Conservation (phyloP, 2,113 vertebrate genomes). For the Carlito syrichta region DNA sequence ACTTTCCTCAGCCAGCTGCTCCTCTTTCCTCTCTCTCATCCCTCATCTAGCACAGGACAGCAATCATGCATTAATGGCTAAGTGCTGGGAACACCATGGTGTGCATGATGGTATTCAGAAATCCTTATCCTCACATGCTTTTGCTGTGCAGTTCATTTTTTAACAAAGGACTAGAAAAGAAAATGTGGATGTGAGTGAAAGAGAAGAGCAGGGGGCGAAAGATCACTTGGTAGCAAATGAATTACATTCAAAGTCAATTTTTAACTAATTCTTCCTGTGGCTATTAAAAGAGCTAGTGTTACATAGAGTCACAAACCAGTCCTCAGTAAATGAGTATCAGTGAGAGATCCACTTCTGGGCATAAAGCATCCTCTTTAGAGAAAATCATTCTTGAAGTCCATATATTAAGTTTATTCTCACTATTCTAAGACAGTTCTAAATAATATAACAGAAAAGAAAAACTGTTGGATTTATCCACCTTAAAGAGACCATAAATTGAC, state of each 20-base stretch:
- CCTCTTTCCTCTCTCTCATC: background rate
- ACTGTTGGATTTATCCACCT: slow-evolving; percentile 37
- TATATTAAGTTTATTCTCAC: slow-evolving; percentile 47
- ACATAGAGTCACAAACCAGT: slow-evolving; percentile 57
- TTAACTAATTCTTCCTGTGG: slow-evolving; percentile 71
- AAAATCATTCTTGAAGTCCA: slow-evolving; percentile 37
- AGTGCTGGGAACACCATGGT: slow-evolving; percentile 36
- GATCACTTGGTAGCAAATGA: slow-evolving; percentile 63
- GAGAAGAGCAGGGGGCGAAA: slow-evolving; percentile 65
- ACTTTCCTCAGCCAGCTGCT: background rate
- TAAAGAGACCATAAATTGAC: slow-evolving; percentile 58
- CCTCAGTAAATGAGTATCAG: slow-evolving; percentile 56
- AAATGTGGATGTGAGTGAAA: slow-evolving; percentile 65
- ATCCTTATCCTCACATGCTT: slow-evolving; percentile 52
- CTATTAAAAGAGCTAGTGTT: slow-evolving; percentile 65
- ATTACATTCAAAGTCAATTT: slow-evolving; percentile 71
- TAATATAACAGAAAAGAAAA: background rate
- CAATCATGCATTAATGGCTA: background rate
- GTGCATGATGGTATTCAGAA: slow-evolving; percentile 65
- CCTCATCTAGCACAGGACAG: background rate
- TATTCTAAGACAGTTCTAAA: background rate
- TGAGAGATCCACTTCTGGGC: slow-evolving; percentile 52
- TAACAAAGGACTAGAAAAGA: slow-evolving; percentile 72
- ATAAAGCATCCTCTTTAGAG: slow-evolving; percentile 64
- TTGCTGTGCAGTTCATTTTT: slow-evolving; percentile 62